phyloP scores from a whole-genome alignment of 2,797 vertebrate genomes.

The Bradypodion pumilum region DNA sequence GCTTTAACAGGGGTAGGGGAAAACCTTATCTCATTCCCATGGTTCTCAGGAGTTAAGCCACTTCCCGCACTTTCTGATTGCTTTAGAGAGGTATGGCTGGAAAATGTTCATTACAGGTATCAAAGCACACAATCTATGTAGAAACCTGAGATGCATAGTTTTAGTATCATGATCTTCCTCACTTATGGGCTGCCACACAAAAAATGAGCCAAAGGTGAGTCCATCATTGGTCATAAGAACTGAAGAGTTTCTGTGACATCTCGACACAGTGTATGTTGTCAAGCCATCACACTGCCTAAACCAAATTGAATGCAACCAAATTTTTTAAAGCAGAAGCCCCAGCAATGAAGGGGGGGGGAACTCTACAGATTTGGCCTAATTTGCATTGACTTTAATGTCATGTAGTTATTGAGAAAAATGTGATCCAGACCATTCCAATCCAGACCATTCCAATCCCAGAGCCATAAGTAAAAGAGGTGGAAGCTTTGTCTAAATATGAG shows the following conservation, averaged over 20 bases:
- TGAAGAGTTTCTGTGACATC: background rate
- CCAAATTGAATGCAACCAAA: too few species aligned
- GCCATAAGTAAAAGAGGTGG: too few species aligned
- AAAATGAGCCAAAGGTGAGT: background rate
- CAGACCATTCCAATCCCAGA: too few species aligned
- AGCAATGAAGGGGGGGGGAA: too few species aligned
- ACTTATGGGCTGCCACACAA: background rate
- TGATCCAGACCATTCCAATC: too few species aligned
- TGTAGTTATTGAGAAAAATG: too few species aligned
- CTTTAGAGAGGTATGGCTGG: background rate
- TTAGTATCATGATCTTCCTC: background rate
- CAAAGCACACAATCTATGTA: background rate
- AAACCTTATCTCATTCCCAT: background rate
- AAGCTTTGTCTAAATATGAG: too few species aligned
- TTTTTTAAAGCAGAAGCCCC: too few species aligned
- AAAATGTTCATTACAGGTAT: slow-evolving; percentile 4
- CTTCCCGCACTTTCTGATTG: background rate
- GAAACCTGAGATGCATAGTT: background rate
- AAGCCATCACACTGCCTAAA: too few species aligned
- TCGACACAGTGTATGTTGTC: too few species aligned
- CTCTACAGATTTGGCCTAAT: too few species aligned
- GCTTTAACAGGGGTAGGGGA: background rate
- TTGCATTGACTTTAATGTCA: too few species aligned
- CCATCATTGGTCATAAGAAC: background rate
- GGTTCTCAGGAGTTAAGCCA: background rate